Evolutionary conservation across 2,888 invertebrate genomes (phyloP).

Genomic region (Sphecodes monilicornis): DNA sequence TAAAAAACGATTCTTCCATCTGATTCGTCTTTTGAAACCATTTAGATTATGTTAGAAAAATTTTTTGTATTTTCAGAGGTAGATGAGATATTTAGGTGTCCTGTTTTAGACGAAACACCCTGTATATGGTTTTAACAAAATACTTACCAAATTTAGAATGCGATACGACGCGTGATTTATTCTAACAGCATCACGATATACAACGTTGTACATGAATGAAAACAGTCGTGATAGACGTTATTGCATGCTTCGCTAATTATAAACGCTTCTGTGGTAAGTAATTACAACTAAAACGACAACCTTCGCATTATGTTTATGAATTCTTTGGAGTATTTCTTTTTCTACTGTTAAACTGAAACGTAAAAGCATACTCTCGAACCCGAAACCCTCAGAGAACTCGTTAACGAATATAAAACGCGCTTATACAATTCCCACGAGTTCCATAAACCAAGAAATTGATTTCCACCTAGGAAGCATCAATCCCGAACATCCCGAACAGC

Average conservation of each 20-base stretch:
- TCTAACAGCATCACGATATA: no score
- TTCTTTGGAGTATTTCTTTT: not conserved
- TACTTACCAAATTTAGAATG: no score
- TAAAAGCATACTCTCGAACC: not conserved
- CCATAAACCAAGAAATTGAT: conserved; percentile 36
- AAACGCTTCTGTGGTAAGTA: not conserved
- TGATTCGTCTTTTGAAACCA: no score
- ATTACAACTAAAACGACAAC: not conserved
- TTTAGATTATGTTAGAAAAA: no score
- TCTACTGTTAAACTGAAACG: not conserved
- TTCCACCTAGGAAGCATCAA: conserved; percentile 16
- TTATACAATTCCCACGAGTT: conserved; percentile 19
- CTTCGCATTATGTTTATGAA: not conserved
- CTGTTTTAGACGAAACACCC: no score
- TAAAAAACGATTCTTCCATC: no score
- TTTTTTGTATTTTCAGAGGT: no score
- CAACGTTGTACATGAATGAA: not conserved
- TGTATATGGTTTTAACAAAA: no score
- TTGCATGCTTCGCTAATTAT: not conserved
- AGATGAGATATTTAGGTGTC: no score
- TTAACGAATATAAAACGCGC: conserved; percentile 38
- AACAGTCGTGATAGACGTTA: not conserved
- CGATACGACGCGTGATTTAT: no score
- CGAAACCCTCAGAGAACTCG: conserved; percentile 32
- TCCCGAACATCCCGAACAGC: not conserved